These are phyloP conservation scores for Nycteola revayana DNA, from an alignment of 2,888 invertebrate species.

Conservation along the genomic window DNA sequence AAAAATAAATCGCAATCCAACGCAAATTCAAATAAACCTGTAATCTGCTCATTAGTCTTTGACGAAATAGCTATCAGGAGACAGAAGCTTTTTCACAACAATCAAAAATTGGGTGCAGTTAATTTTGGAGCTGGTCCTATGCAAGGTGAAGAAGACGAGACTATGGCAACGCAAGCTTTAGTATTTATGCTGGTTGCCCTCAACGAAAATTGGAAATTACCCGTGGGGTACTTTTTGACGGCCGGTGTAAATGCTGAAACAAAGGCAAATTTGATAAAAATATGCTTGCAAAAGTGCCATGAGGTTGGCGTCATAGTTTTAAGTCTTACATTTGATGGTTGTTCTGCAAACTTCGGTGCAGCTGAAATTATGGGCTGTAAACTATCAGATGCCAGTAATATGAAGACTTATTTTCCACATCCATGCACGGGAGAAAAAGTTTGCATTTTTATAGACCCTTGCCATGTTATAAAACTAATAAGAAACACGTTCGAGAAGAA, in stretches of 20 bases:
- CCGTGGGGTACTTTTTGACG: conserved; percentile 13
- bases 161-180: conserved; percentile 24
- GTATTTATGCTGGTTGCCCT: conserved; percentile 16
- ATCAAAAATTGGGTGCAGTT: conserved; percentile 22
- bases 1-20: too few species aligned
- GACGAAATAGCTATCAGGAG: too few species aligned
- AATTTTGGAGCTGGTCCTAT: conserved; percentile 28
- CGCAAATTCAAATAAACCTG: too few species aligned
- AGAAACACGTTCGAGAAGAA: conserved; percentile 26
- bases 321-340: too few species aligned
- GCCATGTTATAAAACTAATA: conserved; percentile 26
- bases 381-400: conserved; percentile 1
- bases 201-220: conserved; percentile 13
- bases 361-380: too few species aligned
- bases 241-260: conserved; percentile 4
- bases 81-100: conserved; percentile 23
- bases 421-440: conserved; percentile 19
- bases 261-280: too few species aligned
- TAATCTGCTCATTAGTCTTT: too few species aligned
- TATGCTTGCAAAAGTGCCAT: too few species aligned
- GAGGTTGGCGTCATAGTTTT: too few species aligned
- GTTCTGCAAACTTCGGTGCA: too few species aligned
- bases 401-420: conserved; percentile 28
- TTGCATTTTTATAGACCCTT: conserved; percentile 27
- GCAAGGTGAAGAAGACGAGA: conserved; percentile 18